phyloP scores from a whole-genome alignment of 2,888 invertebrate species.

The Pyralis farinalis region DNA sequence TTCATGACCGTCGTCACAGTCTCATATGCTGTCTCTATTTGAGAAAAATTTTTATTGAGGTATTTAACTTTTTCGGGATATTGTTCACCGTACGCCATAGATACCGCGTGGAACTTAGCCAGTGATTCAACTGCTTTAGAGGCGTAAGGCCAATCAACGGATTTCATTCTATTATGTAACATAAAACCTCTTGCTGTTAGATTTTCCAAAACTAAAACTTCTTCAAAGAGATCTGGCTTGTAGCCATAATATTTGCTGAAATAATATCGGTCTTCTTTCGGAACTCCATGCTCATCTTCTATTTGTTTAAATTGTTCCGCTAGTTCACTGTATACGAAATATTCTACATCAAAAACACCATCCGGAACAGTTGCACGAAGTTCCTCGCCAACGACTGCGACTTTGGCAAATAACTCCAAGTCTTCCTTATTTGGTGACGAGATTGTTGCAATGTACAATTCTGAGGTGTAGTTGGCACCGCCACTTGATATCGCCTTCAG shows the following conservation, averaged over 20 bases:
- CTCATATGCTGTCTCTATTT: too few relatives aligned
- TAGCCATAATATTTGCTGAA: conserved; percentile 40
- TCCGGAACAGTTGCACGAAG: conserved; percentile 17
- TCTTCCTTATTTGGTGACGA: conserved; percentile 16
- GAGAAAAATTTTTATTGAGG: conserved; percentile 17
- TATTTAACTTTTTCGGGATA: conserved; percentile 34
- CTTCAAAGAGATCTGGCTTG: conserved; percentile 25
- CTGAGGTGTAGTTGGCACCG: conserved; percentile 15
- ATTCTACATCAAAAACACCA: not conserved
- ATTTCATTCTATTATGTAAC: conserved; percentile 28
- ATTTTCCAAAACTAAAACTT: conserved; percentile 48
- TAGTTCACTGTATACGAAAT: not conserved
- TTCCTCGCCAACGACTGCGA: conserved; percentile 23
- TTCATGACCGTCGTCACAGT: too few relatives aligned
- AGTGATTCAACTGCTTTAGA: conserved; percentile 33
- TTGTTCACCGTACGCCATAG: conserved; percentile 46
- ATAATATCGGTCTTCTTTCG: conserved; percentile 25
- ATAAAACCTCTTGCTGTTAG: conserved; percentile 35
- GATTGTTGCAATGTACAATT: conserved; percentile 12
- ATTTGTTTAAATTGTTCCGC: conserved; percentile 9
- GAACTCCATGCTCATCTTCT: conserved; percentile 29
- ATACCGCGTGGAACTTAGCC: conserved; percentile 55
- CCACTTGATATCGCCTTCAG: conserved; percentile 11
- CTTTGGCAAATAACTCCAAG: conserved; percentile 44
- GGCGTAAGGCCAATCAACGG: conserved; percentile 43